Evolutionary conservation across 2,888 invertebrate genomes (phyloP).

Genomic region (Galeruca laticollis): DNA sequence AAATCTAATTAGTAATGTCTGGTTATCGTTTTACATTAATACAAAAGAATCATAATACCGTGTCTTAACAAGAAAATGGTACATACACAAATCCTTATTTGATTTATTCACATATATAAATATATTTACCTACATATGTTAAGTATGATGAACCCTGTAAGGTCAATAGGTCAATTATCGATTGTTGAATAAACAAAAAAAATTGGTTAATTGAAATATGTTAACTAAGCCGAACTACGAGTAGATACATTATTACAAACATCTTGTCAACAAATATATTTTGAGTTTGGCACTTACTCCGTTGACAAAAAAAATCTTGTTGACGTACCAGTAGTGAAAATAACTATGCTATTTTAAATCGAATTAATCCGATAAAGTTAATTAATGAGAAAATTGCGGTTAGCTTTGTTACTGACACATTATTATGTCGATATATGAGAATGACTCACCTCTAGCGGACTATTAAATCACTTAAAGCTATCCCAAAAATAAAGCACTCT

Average conservation of each 20-base stretch:
- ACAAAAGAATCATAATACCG: too few species aligned
- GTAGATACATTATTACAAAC: conserved; percentile 8
- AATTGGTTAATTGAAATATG: background rate
- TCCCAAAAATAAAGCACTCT: background rate
- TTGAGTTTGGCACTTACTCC: conserved; percentile 14
- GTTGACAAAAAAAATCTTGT: conserved; percentile 14
- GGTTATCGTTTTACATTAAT: too few species aligned
- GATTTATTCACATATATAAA: too few species aligned
- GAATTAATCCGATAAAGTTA: background rate
- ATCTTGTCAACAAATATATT: conserved; percentile 21
- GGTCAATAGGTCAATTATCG: conserved; percentile 49
- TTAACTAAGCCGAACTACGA: background rate
- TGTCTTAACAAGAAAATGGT: too few species aligned
- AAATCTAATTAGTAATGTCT: too few species aligned
- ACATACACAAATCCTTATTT: too few species aligned
- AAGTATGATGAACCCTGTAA: conserved; percentile 36
- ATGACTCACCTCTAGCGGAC: background rate
- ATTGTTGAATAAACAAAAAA: conserved; percentile 26
- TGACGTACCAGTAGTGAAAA: conserved; percentile 18
- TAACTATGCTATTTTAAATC: conserved; percentile 20
- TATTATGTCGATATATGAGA: background rate
- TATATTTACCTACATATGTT: conserved; percentile 13
- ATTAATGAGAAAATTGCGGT: background rate
- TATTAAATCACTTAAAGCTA: background rate
- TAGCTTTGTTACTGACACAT: background rate